Evolutionary conservation across 2,888 invertebrate species (phyloP), one percentile per base, ranked within the genome.

Genomic region (Sesia apiformis): DNA sequence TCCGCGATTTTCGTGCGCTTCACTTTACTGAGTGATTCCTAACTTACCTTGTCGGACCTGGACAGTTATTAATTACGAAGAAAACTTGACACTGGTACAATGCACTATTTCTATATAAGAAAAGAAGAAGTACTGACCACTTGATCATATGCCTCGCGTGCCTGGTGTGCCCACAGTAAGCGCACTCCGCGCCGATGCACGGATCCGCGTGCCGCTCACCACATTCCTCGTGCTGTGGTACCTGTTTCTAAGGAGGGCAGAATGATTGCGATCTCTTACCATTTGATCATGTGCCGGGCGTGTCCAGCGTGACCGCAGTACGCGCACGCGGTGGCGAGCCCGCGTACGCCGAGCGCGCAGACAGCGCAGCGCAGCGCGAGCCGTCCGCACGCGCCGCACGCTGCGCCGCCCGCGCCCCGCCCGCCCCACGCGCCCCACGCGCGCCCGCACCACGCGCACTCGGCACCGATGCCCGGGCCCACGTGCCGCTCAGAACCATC

Each of bases 241-340:
- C 23, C 23, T 23, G 1, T 23, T 23, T 2, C 23, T 2, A 23
- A 23, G 50, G 5, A 8, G 51, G 3, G 49, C 8, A 38, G n/a
- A 3, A 3, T 59, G 61, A 53, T 39, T 85, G 23, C 2, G 23
- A 23, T 23, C 23, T 23, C 23, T 23, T 23, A 23, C 98, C 98
- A 98, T 54, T 93, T 91, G 66, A 93, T 90, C 88, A 98, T 92
- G 80, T 98, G 98, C 52, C 90, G 81, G 3, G 95, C 93, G 80
- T 98, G 98, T 0, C 98, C 98, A 3, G 97, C 98, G 81, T 98
- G 98, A 0, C 97, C 97, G 84, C 98, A 98, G 59, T 93, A 91
- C 54, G 95, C 90, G 81, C 98, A 98, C 65, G 96, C 95, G 76
- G 94, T 95, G 53, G 96, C 94, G 1, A 93, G 92, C 3, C 95